These are phyloP conservation scores for Poecilobothrus nobilitatus DNA, from an alignment of 2,888 invertebrate species.

Conservation along the genomic window DNA sequence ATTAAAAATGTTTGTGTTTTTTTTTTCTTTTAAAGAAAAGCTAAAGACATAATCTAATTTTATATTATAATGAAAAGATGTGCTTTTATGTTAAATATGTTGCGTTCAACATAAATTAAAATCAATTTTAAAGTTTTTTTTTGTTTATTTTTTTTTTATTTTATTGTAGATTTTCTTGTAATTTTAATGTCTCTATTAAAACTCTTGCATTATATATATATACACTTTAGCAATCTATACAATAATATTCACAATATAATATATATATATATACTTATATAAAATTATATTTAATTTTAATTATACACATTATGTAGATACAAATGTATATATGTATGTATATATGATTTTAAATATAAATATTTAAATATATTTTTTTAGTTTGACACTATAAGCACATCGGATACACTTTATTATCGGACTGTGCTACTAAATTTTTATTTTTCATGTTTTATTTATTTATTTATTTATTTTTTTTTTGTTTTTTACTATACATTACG, in stretches of 20 bases:
- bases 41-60: neutral
- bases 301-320: too few relatives aligned
- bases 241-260: too few relatives aligned
- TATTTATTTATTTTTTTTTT: neutral
- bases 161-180: neutral
- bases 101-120: constrained; percentile 6
- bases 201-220: neutral
- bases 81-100: neutral
- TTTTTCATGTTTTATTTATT: too few relatives aligned
- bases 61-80: neutral
- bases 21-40: too few relatives aligned
- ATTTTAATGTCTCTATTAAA: neutral
- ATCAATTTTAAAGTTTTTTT: neutral
- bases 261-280: too few relatives aligned
- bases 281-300: too few relatives aligned
- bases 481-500: neutral
- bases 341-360: too few relatives aligned
- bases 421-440: neutral
- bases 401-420: neutral
- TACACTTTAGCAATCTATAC: neutral
- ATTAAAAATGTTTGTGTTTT: too few relatives aligned
- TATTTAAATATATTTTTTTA: too few relatives aligned
- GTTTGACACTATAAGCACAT: neutral
- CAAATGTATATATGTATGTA: too few relatives aligned
- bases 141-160: neutral